These are phyloP conservation scores for Pomacea canaliculata DNA, from an alignment of 2,888 invertebrate genomes.

Conservation along the genomic window DNA sequence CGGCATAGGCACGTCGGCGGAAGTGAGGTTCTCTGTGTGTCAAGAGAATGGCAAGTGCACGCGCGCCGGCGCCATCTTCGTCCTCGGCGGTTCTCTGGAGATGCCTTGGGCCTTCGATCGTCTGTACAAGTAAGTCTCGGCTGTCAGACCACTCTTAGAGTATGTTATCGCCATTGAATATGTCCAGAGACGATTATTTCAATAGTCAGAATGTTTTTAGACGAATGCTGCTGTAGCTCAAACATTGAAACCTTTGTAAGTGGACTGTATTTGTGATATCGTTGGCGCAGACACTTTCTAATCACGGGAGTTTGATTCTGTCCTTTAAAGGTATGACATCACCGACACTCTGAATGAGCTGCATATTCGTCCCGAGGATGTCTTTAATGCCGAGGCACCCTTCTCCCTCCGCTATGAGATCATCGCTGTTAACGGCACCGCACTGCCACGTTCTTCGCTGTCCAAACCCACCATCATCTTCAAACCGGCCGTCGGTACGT, in stretches of 20 bases:
- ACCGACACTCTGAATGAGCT: slow-evolving; percentile 29
- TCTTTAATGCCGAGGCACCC: slow-evolving; percentile 29
- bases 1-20: slow-evolving; percentile 35
- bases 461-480: slow-evolving; percentile 33
- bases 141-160: neutral
- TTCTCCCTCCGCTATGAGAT: slow-evolving; percentile 32
- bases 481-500: slow-evolving; percentile 32
- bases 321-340: slow-evolving; percentile 29
- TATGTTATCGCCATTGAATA: neutral
- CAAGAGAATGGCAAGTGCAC: slow-evolving; percentile 18
- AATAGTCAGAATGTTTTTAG: neutral
- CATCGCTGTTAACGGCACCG: slow-evolving; percentile 28
- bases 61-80: slow-evolving; percentile 27
- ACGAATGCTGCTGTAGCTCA: neutral
- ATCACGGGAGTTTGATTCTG: too few species aligned
- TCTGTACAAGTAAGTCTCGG: slow-evolving; percentile 26
- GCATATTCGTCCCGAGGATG: slow-evolving; percentile 30
- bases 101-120: slow-evolving; percentile 43
- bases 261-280: neutral
- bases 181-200: neutral
- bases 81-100: slow-evolving; percentile 35
- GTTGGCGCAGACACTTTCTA: too few species aligned
- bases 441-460: slow-evolving; percentile 18
- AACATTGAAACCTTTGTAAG: neutral
- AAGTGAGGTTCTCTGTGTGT: slow-evolving; percentile 29